Evolutionary conservation across 2,797 vertebrate genomes (phyloP).

Genomic region (Cossypha dichroa): DNA sequence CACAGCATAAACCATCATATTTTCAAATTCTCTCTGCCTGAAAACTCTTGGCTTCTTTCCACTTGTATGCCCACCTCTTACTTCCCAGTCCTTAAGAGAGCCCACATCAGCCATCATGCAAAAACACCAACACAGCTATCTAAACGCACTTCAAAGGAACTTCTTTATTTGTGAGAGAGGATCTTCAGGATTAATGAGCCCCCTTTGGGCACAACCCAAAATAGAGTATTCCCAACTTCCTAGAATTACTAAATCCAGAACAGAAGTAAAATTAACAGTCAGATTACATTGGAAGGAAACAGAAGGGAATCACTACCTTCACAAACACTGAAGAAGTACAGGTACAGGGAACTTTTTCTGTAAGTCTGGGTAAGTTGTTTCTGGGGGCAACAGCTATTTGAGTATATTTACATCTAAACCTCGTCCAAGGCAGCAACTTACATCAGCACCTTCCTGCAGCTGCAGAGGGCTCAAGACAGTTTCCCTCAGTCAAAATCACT

Average conservation of each 20-base stretch:
- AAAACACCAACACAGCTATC: not conserved
- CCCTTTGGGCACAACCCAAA: not conserved
- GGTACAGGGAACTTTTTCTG: not conserved
- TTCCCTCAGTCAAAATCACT: constrained; percentile 8
- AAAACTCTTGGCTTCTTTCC: not conserved
- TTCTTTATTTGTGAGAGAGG: not conserved
- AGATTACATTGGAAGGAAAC: not conserved
- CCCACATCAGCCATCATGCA: not conserved
- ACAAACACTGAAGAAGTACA: not conserved
- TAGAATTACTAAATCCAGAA: not conserved
- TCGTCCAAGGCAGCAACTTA: not conserved
- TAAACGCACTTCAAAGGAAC: not conserved
- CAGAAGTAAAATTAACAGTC: not conserved
- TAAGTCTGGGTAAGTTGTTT: not conserved
- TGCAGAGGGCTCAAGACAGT: constrained; percentile 16
- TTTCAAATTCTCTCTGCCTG: not conserved
- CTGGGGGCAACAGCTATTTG: not conserved
- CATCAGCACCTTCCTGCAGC: not conserved
- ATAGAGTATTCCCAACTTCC: not conserved
- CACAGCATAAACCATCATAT: not conserved
- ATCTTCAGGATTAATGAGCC: not conserved
- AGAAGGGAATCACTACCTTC: not conserved
- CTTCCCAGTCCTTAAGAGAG: not conserved
- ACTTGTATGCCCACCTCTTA: not conserved
- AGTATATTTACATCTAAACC: not conserved